These are phyloP conservation scores for Pelmatolapia mariae DNA, from an alignment of 2,113 vertebrate species.

Conservation along the genomic window DNA sequence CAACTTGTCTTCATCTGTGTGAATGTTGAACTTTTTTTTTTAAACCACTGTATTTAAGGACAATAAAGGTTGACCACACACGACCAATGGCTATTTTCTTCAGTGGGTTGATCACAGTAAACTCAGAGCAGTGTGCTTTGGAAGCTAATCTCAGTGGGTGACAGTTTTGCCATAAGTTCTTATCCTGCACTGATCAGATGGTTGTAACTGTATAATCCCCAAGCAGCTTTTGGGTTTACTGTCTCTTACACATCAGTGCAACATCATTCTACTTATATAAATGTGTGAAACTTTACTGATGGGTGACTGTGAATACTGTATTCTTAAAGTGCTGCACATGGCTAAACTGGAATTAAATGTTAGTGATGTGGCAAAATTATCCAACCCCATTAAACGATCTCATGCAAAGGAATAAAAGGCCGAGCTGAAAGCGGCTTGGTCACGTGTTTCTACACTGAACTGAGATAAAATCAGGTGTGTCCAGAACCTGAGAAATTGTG, in stretches of 20 bases:
- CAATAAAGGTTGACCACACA: neutral
- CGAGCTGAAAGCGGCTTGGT: neutral
- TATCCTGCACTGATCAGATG: neutral
- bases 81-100: accelerated
- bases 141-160: neutral
- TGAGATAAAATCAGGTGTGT: neutral
- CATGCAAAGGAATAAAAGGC: accelerated
- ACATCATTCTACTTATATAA: accelerated
- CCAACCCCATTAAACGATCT: neutral
- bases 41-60: neutral
- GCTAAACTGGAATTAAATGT: neutral
- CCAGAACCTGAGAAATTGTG: neutral
- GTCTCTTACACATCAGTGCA: neutral
- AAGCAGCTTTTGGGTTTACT: accelerated
- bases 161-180: accelerated
- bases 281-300: neutral
- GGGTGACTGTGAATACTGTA: accelerated
- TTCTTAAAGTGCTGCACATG: neutral
- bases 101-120: accelerated
- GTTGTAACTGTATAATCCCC: accelerated
- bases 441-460: neutral
- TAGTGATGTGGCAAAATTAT: neutral
- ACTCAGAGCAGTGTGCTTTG: accelerated
- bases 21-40: neutral
- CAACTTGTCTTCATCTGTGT: neutral